A percentile compares a stretch with the other conserved stretches of the same genome.
Evolutionary conservation across 2,888 invertebrate species (phyloP).

Genomic region (Xylophagus ater): DNA sequence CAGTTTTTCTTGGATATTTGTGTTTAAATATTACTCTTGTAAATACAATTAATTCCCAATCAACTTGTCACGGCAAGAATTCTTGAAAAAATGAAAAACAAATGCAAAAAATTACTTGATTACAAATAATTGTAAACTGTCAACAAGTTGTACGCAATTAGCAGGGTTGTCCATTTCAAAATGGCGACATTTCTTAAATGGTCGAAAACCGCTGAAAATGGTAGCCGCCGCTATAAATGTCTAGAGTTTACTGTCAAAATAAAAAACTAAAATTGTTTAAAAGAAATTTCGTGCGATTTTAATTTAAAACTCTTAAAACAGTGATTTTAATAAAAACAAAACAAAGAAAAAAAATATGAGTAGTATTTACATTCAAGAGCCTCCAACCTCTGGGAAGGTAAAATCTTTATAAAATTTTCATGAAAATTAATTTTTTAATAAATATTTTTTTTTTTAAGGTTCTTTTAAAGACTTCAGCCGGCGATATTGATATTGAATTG

Average conservation of each 20-base stretch:
- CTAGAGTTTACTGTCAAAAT: not conserved
- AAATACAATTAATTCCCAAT: too few species aligned
- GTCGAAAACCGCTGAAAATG: not conserved
- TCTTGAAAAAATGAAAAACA: too few species aligned
- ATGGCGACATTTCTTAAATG: not conserved
- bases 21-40: too few species aligned
- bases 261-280: not conserved
- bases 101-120: too few species aligned
- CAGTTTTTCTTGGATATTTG: too few species aligned
- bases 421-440: not conserved
- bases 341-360: conserved; percentile 75
- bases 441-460: conserved; percentile 48
- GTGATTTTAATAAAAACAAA: too few species aligned
- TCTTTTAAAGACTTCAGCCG: conserved; percentile 78
- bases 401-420: conserved; percentile 17
- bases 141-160: too few species aligned
- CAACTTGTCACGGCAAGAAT: too few species aligned
- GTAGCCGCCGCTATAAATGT: not conserved
- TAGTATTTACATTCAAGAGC: conserved; percentile 96
- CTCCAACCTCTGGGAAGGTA: conserved; percentile 91
- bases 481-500: conserved; percentile 94
- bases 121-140: too few species aligned
- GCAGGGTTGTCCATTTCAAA: not conserved
- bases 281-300: not conserved
- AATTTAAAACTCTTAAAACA: too few species aligned